These are phyloP conservation scores for Falco punctatus DNA, from an alignment of 2,113 vertebrate species.

Conservation along the genomic window DNA sequence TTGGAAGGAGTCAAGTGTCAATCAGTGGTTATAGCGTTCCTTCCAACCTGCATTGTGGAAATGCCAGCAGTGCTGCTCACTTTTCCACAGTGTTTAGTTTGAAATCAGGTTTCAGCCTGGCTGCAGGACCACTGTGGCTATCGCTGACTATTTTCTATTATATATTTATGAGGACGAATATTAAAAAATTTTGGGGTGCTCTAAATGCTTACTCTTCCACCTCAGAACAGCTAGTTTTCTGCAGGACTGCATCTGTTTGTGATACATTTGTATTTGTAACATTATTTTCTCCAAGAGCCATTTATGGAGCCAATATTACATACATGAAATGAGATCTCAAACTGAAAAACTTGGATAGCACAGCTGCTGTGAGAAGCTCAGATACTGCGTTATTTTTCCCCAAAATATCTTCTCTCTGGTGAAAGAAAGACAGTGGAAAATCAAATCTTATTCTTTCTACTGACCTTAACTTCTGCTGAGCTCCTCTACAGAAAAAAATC, in stretches of 20 bases:
- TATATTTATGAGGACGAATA: not conserved
- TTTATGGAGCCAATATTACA: not conserved
- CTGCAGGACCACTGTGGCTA: not conserved
- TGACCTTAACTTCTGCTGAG: not conserved
- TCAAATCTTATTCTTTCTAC: not conserved
- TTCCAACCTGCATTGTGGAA: slow-evolving; percentile 8
- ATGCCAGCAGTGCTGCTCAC: not conserved
- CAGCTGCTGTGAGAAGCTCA: not conserved
- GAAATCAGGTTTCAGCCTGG: not conserved
- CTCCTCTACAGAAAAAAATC: not conserved
- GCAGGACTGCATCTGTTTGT: not conserved
- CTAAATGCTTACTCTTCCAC: not conserved
- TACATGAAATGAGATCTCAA: not conserved
- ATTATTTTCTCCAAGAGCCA: not conserved
- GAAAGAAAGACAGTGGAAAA: slow-evolving; percentile 15
- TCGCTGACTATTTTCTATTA: not conserved
- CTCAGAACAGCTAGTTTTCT: not conserved
- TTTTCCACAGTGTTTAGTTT: not conserved
- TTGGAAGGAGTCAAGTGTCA: not conserved
- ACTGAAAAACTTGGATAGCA: not conserved
- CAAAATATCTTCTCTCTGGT: not conserved
- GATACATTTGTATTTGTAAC: not conserved
- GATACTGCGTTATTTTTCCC: not conserved
- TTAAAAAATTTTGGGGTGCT: not conserved
- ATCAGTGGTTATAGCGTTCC: not conserved